These are phyloP conservation scores for Neoascia interrupta DNA, from an alignment of 2,888 invertebrate genomes.

Conservation along the genomic window DNA sequence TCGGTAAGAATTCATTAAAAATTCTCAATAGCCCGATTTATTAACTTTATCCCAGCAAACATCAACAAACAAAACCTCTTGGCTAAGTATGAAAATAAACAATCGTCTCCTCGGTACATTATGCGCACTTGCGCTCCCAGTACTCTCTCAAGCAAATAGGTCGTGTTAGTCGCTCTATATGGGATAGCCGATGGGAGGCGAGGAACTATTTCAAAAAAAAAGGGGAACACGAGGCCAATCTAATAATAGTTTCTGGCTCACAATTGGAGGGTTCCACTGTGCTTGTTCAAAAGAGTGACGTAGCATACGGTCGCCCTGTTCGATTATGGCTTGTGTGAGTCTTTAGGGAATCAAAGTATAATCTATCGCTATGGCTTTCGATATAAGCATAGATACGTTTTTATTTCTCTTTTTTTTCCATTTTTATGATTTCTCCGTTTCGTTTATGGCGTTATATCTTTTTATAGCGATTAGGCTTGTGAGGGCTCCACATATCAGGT, in stretches of 20 bases:
- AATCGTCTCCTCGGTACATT: slow-evolving; percentile 31
- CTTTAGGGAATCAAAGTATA: slow-evolving; percentile 64
- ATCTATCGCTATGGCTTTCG: slow-evolving; percentile 20
- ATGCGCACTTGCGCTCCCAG: slow-evolving; percentile 55
- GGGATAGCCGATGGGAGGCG: slow-evolving; percentile 42
- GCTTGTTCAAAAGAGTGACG: slow-evolving; percentile 57
- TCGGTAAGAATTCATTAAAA: slow-evolving; percentile 11
- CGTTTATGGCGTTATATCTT: slow-evolving; percentile 58
- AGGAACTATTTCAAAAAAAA: slow-evolving; percentile 27
- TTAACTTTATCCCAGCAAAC: slow-evolving; percentile 56
- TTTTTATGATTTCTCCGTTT: slow-evolving; percentile 49
- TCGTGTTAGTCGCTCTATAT: slow-evolving; percentile 18
- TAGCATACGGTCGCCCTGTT: slow-evolving; percentile 9
- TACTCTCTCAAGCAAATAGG: slow-evolving; percentile 57
- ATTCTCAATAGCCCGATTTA: slow-evolving; percentile 58
- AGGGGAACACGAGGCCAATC: slow-evolving; percentile 69
- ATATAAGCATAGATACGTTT: slow-evolving; percentile 5
- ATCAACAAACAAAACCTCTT: slow-evolving; percentile 57
- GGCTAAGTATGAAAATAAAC: slow-evolving; percentile 65
- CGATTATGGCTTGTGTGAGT: background rate
- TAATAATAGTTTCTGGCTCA: slow-evolving; percentile 65
- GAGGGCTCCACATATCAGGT: slow-evolving; percentile 43
- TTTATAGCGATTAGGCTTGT: slow-evolving; percentile 49
- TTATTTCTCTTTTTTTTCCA: slow-evolving; percentile 17
- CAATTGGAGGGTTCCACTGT: slow-evolving; percentile 62